These are phyloP conservation scores for Sinella curviseta DNA, from an alignment of 1,140 invertebrate species.

Conservation along the genomic window DNA sequence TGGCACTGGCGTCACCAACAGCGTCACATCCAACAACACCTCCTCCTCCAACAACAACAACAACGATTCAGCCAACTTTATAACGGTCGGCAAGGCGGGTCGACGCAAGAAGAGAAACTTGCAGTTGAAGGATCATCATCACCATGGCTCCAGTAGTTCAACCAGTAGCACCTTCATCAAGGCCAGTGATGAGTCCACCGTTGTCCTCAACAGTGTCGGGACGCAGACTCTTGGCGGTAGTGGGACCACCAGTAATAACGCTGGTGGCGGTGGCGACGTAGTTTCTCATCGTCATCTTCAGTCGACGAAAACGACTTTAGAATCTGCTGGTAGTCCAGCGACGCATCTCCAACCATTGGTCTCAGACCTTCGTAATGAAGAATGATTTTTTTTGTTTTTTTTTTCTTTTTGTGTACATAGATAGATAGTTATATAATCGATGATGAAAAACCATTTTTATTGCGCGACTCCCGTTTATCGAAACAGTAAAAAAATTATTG, in stretches of 20 bases:
- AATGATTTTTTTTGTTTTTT: not conserved
- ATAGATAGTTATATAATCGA: not conserved
- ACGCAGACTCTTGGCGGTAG: not conserved
- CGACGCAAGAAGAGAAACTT: not conserved
- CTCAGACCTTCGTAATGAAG: conserved; percentile 2
- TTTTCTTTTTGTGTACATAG: not conserved
- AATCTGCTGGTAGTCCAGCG: not conserved
- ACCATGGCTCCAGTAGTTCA: not conserved
- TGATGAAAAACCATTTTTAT: too few relatives aligned
- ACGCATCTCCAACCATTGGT: conserved; percentile 17
- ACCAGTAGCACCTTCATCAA: not conserved
- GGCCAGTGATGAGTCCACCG: not conserved
- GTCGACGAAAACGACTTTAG: not conserved
- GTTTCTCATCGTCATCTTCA: not conserved
- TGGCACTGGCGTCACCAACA: not conserved
- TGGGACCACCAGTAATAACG: not conserved
- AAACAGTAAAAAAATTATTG: too few relatives aligned
- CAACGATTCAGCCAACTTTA: not conserved
- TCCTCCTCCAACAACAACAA: too few relatives aligned
- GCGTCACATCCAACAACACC: too few relatives aligned
- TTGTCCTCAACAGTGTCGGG: not conserved
- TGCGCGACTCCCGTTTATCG: too few relatives aligned
- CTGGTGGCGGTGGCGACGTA: not conserved
- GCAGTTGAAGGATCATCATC: conserved; percentile 8
- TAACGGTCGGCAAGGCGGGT: not conserved